phyloP scores from a whole-genome alignment of 92 coral and sea anemone genomes.

The Bergia sp. region DNA sequence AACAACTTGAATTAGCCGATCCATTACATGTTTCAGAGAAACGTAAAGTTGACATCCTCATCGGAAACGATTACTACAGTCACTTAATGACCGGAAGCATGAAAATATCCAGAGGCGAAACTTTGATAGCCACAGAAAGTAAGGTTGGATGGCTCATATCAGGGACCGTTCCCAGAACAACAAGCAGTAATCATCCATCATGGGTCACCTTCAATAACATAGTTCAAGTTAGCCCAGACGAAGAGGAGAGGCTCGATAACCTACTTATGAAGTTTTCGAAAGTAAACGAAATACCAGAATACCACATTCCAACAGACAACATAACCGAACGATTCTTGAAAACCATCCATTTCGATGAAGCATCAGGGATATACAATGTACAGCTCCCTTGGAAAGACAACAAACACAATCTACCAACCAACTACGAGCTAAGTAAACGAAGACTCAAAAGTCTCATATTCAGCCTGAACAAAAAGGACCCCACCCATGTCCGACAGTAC shows the following conservation, averaged over 20 bases:
- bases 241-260: slow-evolving; percentile 5
- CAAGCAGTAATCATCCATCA: background rate
- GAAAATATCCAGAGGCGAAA: background rate
- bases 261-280: slow-evolving; percentile 41
- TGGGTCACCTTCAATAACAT: background rate
- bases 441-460: slow-evolving; percentile 9
- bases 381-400: slow-evolving; percentile 40
- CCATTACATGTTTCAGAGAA: background rate
- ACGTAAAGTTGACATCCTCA: slow-evolving; percentile 14
- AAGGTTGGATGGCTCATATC: background rate
- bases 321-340: slow-evolving; percentile 14
- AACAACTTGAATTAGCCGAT: slow-evolving; percentile 29
- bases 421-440: slow-evolving; percentile 23
- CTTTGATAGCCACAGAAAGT: background rate
- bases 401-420: slow-evolving; percentile 39
- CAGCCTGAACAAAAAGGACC: background rate
- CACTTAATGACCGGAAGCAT: slow-evolving; percentile 1
- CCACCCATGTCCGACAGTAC: slow-evolving; percentile 24
- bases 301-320: background rate
- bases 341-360: slow-evolving; percentile 38
- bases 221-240: background rate
- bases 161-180: background rate
- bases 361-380: slow-evolving; percentile 35
- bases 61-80: slow-evolving; percentile 50
- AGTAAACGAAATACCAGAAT: slow-evolving; percentile 24